These are phyloP conservation scores for Megalops atlanticus DNA, from an alignment of 2,113 vertebrate genomes.

Conservation along the genomic window DNA sequence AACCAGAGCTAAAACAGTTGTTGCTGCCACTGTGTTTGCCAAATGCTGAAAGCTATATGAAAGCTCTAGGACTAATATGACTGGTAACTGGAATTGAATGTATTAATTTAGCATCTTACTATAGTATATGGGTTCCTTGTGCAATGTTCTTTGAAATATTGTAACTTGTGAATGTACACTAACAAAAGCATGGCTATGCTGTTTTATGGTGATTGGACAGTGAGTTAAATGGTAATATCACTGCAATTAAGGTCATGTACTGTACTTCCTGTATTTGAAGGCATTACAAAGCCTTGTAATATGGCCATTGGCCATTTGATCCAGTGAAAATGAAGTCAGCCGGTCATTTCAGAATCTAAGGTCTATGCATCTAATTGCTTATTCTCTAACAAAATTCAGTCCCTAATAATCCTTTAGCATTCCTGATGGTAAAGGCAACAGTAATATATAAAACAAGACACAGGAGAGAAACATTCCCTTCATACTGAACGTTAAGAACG, in stretches of 20 bases:
- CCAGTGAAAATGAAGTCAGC: neutral
- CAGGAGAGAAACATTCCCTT: neutral
- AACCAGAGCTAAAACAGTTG: too few species aligned
- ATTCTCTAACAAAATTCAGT: neutral
- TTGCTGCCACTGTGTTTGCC: too few species aligned
- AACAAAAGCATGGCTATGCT: neutral
- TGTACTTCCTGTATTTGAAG: too few species aligned
- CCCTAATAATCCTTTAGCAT: neutral
- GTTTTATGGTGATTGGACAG: neutral
- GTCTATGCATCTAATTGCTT: neutral
- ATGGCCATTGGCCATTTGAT: neutral
- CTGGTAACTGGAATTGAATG: neutral
- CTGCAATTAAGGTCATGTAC: neutral
- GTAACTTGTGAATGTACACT: neutral
- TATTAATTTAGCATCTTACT: neutral
- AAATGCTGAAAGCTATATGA: too few species aligned
- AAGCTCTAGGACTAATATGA: neutral
- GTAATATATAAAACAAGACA: neutral
- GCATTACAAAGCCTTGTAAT: too few species aligned
- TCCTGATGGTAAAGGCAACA: slow-evolving; percentile 2
- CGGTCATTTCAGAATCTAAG: neutral
- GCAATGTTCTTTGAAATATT: neutral
- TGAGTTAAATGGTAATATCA: neutral
- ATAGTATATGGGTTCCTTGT: neutral
- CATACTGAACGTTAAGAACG: neutral